Evolutionary conservation across 1,140 invertebrate genomes (phyloP).

Genomic region (Xylocopa sonorina): DNA sequence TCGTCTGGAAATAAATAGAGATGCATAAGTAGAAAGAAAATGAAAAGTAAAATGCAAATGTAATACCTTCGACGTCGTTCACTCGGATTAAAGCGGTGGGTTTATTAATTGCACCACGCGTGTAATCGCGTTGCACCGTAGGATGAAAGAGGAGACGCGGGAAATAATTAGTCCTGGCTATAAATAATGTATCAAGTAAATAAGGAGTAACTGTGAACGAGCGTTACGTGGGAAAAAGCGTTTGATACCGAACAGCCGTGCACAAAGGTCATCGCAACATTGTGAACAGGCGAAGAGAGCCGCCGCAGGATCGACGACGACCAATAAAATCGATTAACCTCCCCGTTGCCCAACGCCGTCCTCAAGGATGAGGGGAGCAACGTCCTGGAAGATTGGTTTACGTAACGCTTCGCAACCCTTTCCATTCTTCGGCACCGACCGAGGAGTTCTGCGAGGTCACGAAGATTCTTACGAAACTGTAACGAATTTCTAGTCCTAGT

Average conservation of each 20-base stretch:
- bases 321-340: constrained; percentile 42
- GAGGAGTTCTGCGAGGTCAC: constrained; percentile 2
- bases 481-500: constrained; percentile 3
- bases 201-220: constrained; percentile 33
- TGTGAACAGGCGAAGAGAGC: constrained; percentile 1
- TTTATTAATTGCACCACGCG: constrained; percentile 19
- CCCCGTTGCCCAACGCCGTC: constrained; percentile 16
- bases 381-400: constrained; percentile 46
- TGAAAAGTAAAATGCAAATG: background rate
- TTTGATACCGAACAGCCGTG: background rate
- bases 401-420: constrained; percentile 46
- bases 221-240: constrained; percentile 16
- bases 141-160: constrained; percentile 12
- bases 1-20: no score
- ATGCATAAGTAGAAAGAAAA: background rate
- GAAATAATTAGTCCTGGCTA: constrained; percentile 24
- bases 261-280: constrained; percentile 34
- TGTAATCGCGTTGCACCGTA: background rate
- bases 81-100: background rate
- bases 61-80: no score
- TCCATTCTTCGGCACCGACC: background rate
- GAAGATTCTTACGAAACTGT: constrained; percentile 26
- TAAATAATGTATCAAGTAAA: constrained; percentile 45
- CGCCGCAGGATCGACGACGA: constrained; percentile 27
- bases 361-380: constrained; percentile 54